Conservation (phyloP, 1,140 invertebrate species). For the Lasioglossum albipes region DNA sequence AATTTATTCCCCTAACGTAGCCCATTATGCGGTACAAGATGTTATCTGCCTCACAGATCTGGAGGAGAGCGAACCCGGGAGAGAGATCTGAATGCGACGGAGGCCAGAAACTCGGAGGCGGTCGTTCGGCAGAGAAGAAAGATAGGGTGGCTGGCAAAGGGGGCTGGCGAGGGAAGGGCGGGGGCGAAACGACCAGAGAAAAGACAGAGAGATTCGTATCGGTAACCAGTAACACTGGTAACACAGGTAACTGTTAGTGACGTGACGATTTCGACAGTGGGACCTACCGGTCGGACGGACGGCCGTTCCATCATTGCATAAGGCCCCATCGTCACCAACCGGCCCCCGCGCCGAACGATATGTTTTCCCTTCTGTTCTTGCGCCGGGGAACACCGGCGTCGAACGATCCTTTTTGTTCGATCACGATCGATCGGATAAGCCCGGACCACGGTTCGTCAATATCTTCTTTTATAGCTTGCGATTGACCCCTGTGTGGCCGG, state of each 20-base stretch:
- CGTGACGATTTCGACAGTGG: conserved; percentile 66
- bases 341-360: conserved; percentile 30
- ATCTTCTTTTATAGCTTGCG: conserved; percentile 21
- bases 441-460: conserved; percentile 25
- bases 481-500: not conserved
- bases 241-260: conserved; percentile 68
- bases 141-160: not conserved
- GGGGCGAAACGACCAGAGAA: not conserved
- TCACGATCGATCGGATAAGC: conserved; percentile 35
- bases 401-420: conserved; percentile 37
- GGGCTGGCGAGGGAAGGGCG: not conserved
- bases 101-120: conserved; percentile 38
- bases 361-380: conserved; percentile 49
- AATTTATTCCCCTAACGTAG: conserved; percentile 66
- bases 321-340: conserved; percentile 59
- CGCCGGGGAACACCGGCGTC: conserved; percentile 10
- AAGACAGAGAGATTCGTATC: conserved; percentile 63
- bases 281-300: conserved; percentile 57
- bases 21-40: conserved; percentile 65
- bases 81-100: conserved; percentile 42
- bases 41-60: conserved; percentile 62
- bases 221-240: conserved; percentile 66
- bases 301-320: conserved; percentile 53
- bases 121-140: conserved; percentile 20
- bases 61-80: conserved; percentile 33